A percentile compares a stretch with the other conserved stretches of the same genome.
Evolutionary conservation across 2,888 invertebrate genomes (phyloP).

Genomic region (Periphyllus acericola): DNA sequence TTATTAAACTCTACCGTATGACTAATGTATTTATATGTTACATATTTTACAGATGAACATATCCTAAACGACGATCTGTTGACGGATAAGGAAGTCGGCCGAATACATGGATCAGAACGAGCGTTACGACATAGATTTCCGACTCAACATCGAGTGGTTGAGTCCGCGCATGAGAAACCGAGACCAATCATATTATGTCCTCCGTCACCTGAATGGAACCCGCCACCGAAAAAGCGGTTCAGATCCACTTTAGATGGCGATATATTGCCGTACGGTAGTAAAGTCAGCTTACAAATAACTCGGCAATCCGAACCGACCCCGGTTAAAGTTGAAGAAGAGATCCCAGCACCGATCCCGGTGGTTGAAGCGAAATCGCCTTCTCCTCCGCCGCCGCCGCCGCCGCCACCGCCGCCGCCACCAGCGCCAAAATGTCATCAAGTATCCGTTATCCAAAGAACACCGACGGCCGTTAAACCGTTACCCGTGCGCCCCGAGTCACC

Average conservation of each 20-base stretch:
- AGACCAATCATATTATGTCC: background rate
- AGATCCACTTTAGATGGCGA: conserved; percentile 84
- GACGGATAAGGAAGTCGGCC: background rate
- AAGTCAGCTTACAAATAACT: conserved; percentile 43
- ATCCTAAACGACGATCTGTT: background rate
- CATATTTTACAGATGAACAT: conserved; percentile 22
- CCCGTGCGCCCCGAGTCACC: conserved; percentile 1
- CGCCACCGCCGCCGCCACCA: background rate
- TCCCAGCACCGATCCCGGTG: conserved; percentile 67
- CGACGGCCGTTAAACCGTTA: conserved; percentile 67
- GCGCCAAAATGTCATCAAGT: conserved; percentile 77
- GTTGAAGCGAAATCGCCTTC: background rate
- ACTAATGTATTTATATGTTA: background rate
- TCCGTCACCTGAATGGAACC: conserved; percentile 62
- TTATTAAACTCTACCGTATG: background rate
- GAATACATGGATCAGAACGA: background rate
- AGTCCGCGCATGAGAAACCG: background rate
- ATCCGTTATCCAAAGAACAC: conserved; percentile 86
- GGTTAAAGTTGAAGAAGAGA: conserved; percentile 84
- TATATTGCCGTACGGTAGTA: conserved; percentile 78
- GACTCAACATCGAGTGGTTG: background rate
- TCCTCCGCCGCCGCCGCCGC: conserved; percentile 76
- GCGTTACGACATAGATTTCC: background rate
- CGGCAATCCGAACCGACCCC: conserved; percentile 23
- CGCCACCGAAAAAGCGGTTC: conserved; percentile 73